Evolutionary conservation across 2,797 vertebrate species (phyloP), one percentile per base, ranked within the genome.

Genomic region (Anguilla megastoma): DNA sequence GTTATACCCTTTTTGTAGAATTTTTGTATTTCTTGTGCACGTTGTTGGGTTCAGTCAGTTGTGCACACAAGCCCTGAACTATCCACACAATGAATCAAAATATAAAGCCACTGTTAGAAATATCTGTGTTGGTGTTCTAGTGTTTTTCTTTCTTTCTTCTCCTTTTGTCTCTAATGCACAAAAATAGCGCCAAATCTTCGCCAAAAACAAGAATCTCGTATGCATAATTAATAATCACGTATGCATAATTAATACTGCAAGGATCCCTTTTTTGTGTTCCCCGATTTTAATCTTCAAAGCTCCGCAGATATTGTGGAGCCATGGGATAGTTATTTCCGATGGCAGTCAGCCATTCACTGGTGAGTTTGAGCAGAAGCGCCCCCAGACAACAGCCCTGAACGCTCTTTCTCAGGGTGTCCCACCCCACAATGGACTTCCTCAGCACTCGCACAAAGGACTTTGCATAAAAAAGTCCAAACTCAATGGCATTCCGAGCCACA

Each of bases 401-500:
- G 92, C 93, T 94, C 94, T 93, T 96, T 96, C 95, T 96, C 93
- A 93, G 95, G 94, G 94, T 94, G 94, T 95, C 94, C 94, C 91
- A 90, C 90, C 86, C 87, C 94, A 96, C 96, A 96, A 96, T 96
- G 90, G 93, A 94, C 94, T 95, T 96, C 94, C 95, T 95, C 90
- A 93, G 93, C 90, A 88, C 91, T 84, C 86, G 89, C 92, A 96
- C 95, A 96, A 96, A 96, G 93, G 95, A 93, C 93, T 91, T 91
- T 85, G 87, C 92, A 92, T 94, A 93, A 95, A 95, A 95, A 94
- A 94, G 92, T 90, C 94, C 94, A 95, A 91, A 95, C 95, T 96
- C 94, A 96, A 96, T 95, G 95, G 94, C 95, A 96, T 95, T 96
- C 95, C 95, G 93, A 86, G 89, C 90, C 93, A 94, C 94, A 95